Conservation (phyloP, 2,113 vertebrate genomes). For the Mesembrinibis cayennensis region DNA sequence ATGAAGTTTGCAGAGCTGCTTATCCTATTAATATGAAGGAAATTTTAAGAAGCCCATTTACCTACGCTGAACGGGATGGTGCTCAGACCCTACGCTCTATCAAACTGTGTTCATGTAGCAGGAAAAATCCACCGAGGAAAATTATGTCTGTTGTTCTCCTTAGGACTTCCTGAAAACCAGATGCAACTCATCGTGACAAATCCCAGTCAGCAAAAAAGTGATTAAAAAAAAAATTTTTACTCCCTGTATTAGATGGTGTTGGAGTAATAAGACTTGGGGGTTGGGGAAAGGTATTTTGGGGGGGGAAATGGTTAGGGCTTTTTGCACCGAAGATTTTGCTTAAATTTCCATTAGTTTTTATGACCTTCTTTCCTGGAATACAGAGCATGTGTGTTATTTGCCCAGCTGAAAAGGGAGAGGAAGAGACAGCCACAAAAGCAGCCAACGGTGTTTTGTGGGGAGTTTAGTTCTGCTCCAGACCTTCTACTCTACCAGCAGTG, state of each 20-base stretch:
- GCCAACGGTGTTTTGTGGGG: not conserved
- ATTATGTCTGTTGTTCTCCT: not conserved
- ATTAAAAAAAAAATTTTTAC: not conserved
- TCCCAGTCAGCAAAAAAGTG: not conserved
- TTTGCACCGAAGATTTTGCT: not conserved
- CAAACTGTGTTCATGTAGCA: not conserved
- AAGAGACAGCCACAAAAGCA: not conserved
- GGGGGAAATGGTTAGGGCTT: not conserved
- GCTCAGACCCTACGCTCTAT: not conserved
- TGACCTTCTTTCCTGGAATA: not conserved
- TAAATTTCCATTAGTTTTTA: not conserved
- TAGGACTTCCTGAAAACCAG: not conserved
- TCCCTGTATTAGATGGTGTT: not conserved
- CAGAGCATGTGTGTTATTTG: not conserved
- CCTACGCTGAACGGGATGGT: not conserved
- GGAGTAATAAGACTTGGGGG: not conserved
- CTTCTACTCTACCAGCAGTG: not conserved
- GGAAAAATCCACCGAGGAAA: not conserved
- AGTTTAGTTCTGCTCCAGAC: not conserved
- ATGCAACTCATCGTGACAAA: not conserved
- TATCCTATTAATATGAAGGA: not conserved
- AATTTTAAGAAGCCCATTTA: not conserved
- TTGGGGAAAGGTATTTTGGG: not conserved
- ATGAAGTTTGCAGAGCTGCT: not conserved
- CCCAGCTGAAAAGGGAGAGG: not conserved